Evolutionary conservation across 2,797 vertebrate species (phyloP).

Genomic region (Cercopithecus neglectus): DNA sequence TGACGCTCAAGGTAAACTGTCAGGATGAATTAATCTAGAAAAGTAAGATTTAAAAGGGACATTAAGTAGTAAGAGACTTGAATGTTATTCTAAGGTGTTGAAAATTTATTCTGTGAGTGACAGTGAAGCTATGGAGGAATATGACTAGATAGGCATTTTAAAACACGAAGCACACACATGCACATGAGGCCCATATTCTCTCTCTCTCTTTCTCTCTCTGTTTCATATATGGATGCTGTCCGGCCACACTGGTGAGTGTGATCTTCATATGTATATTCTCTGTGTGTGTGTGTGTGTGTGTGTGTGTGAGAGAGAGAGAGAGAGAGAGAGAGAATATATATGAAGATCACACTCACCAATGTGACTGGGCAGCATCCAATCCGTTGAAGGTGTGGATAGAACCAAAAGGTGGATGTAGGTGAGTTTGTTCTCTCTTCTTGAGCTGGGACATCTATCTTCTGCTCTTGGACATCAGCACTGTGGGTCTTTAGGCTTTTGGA

Average conservation of each 20-base stretch:
- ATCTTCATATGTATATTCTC: no score
- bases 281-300: accelerated
- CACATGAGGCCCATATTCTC: no score
- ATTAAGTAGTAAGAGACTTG: not conserved
- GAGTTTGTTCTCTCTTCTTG: not conserved
- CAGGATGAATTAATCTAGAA: not conserved
- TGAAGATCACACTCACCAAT: not conserved
- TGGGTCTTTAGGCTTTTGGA: not conserved
- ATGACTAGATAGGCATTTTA: not conserved
- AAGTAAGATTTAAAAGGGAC: not conserved
- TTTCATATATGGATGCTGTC: no score
- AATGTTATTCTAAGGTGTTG: not conserved
- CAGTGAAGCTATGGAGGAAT: not conserved
- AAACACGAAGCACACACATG: not conserved
- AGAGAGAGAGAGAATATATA: not conserved
- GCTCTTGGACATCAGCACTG: not conserved
- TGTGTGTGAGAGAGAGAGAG: accelerated
- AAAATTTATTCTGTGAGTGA: not conserved
- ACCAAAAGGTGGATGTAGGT: not conserved
- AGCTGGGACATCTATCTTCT: not conserved
- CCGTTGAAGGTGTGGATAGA: not conserved
- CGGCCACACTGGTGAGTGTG: no score
- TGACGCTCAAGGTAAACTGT: not conserved
- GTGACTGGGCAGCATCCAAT: not conserved
- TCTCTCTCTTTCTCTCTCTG: no score